Base-by-base conservation (phyloP, 2,888 invertebrate genomes). In the Auanema freiburgensis region DNA sequence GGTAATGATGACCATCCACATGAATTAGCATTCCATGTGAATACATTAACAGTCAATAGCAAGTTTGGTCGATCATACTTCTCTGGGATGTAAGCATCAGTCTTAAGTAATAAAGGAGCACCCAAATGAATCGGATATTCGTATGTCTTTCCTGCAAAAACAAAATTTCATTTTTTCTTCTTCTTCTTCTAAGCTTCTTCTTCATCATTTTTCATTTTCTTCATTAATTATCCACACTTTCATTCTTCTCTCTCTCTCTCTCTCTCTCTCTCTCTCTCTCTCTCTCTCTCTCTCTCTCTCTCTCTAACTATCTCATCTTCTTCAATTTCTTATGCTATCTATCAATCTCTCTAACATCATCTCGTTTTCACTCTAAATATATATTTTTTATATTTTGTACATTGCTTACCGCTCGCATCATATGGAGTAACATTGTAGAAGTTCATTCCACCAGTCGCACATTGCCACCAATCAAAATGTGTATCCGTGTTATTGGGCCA, bases 91-190 rank as follows among this genome's bases (percentile, higher is more conserved):
- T 54, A 63, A 52, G 76, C 59, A 21, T 68, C 59, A n/a, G 76
- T 59, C 58, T 70, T 67, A 60, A 79, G 68, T 41, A 69, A 59
- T 18, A 79, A 63, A 33, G 77, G 74, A 18, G 67, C 25, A 12
- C 60, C 58, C 46, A 79, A 60, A 52, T 79, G 71, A 44, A 79
- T 71, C 25, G 79, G 79, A 46, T 79, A 79, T 57, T 76, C 77
- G 60, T 66, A 72, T 49, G 66, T 69, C 14, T 41, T 66, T 50
- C 68, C 59, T n/a, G n/a, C n/a, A n/a, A n/a, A n/a, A n/a, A n/a
- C n/a, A n/a, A n/a, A n/a, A n/a, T n/a, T n/a, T n/a, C n/a, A n/a
- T n/a, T n/a, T n/a, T n/a, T n/a, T n/a, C n/a, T n/a, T n/a, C n/a
- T n/a, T n/a, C n/a, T n/a, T n/a, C n/a, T n/a, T n/a, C n/a, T n/a